Percentiles rank a stretch among this genome's conserved stretches.
These are phyloP conservation scores for Hypsopygia costalis DNA, from an alignment of 2,888 invertebrate genomes.

Conservation along the genomic window DNA sequence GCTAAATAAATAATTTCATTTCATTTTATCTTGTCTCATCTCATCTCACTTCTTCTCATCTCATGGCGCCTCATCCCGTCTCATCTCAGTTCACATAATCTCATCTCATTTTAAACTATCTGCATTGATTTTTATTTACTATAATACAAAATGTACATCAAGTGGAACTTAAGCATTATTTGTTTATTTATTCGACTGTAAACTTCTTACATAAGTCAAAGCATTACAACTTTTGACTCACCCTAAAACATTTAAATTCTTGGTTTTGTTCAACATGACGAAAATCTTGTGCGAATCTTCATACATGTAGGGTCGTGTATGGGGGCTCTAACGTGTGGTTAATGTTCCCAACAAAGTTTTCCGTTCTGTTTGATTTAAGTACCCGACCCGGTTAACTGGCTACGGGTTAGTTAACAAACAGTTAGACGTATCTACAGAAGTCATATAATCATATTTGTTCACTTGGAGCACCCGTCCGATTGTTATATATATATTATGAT, in stretches of 20 bases:
- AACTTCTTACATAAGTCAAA: background rate
- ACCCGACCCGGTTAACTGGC: slow-evolving; percentile 22
- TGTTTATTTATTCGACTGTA: too few species aligned
- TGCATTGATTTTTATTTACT: too few species aligned
- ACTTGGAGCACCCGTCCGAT: slow-evolving; percentile 3
- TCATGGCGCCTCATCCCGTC: too few species aligned
- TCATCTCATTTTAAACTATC: too few species aligned
- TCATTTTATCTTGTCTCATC: too few species aligned
- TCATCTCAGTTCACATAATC: too few species aligned
- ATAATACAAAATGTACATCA: too few species aligned
- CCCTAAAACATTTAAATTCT: background rate
- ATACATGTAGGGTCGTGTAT: slow-evolving; percentile 14
- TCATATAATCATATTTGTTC: background rate
- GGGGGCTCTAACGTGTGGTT: slow-evolving; percentile 22
- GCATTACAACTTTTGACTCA: slow-evolving; percentile 4
- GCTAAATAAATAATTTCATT: too few species aligned
- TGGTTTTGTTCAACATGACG: background rate
- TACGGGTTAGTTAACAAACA: slow-evolving; percentile 30
- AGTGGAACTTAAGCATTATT: too few species aligned
- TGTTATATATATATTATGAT: slow-evolving; percentile 11
- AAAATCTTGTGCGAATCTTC: background rate
- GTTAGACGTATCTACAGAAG: slow-evolving; percentile 16
- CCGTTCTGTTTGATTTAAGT: slow-evolving; percentile 41
- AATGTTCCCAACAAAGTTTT: slow-evolving; percentile 34
- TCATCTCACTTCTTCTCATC: too few species aligned